Percentiles rank a stretch among this genome's conserved stretches.
Evolutionary conservation across 2,797 vertebrate species (phyloP).

Genomic region (Rhinatrema bivittatum): DNA sequence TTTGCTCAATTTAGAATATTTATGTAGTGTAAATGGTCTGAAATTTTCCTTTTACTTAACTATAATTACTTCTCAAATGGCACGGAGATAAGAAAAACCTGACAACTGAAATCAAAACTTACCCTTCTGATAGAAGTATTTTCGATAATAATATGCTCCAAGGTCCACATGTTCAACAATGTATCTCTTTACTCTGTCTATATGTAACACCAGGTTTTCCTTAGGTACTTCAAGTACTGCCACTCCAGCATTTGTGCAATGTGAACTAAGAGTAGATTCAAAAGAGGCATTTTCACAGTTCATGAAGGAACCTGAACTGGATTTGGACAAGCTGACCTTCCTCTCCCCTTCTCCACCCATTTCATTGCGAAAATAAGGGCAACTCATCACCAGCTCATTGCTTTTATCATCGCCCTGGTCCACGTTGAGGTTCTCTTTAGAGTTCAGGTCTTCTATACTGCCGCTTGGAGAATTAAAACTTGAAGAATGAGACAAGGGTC

Average conservation of each 20-base stretch:
- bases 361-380: slow-evolving; percentile 94
- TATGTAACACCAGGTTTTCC: slow-evolving; percentile 73
- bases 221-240: slow-evolving; percentile 89
- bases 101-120: too few relatives aligned
- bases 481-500: slow-evolving; percentile 83
- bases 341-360: slow-evolving; percentile 83
- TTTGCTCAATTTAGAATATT: too few relatives aligned
- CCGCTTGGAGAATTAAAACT: slow-evolving; percentile 90
- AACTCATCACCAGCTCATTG: slow-evolving; percentile 87
- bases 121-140: slow-evolving; percentile 92
- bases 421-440: slow-evolving; percentile 76
- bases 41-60: too few relatives aligned
- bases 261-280: slow-evolving; percentile 77
- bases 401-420: slow-evolving; percentile 87
- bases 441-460: slow-evolving; percentile 89
- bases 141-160: slow-evolving; percentile 89
- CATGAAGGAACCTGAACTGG: slow-evolving; percentile 74
- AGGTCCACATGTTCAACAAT: slow-evolving; percentile 91
- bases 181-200: slow-evolving; percentile 85
- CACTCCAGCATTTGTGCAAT: slow-evolving; percentile 89
- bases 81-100: too few relatives aligned
- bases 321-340: slow-evolving; percentile 74
- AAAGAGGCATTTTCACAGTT: slow-evolving; percentile 76
- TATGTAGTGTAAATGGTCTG: too few relatives aligned
- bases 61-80: too few relatives aligned